Conservation (phyloP, 2,888 invertebrate genomes). For the Amblyjoppa proteus region DNA sequence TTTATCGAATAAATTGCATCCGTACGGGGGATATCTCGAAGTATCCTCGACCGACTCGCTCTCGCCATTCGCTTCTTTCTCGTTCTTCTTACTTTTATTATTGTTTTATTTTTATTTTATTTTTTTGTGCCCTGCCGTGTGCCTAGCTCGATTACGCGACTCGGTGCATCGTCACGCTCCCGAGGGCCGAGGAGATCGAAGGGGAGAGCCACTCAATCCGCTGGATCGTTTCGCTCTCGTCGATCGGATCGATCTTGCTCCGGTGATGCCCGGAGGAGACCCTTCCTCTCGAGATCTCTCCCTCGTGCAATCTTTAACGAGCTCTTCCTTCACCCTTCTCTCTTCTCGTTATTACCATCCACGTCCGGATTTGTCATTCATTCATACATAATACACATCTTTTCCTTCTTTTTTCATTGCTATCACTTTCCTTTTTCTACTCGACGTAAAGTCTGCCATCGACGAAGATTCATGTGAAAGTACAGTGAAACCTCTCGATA, state of each 20-base stretch:
- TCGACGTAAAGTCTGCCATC: neutral
- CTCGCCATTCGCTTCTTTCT: constrained; percentile 22
- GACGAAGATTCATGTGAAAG: neutral
- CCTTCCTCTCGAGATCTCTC: constrained; percentile 12
- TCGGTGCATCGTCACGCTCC: constrained; percentile 65
- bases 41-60: constrained; percentile 28
- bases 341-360: constrained; percentile 1
- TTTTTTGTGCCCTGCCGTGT: constrained; percentile 38
- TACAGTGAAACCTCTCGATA: neutral
- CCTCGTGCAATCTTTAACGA: constrained; percentile 41
- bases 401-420: neutral
- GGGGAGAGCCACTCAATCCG: constrained; percentile 39
- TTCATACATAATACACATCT: constrained; percentile 30
- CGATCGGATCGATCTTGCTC: constrained; percentile 54
- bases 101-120: neutral
- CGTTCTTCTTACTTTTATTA: constrained; percentile 53
- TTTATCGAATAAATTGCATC: constrained; percentile 70
- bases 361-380: constrained; percentile 46
- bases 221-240: constrained; percentile 52
- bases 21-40: constrained; percentile 45
- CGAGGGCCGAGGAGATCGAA: constrained; percentile 37
- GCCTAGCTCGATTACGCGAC: constrained; percentile 62
- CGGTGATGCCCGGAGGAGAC: constrained; percentile 34
- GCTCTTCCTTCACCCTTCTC: constrained; percentile 27
- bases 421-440: too few relatives aligned